Percentiles rank a stretch among this genome's conserved stretches.
These are phyloP conservation scores for Cebidichthys violaceus DNA, from an alignment of 2,113 vertebrate species.

Conservation along the genomic window DNA sequence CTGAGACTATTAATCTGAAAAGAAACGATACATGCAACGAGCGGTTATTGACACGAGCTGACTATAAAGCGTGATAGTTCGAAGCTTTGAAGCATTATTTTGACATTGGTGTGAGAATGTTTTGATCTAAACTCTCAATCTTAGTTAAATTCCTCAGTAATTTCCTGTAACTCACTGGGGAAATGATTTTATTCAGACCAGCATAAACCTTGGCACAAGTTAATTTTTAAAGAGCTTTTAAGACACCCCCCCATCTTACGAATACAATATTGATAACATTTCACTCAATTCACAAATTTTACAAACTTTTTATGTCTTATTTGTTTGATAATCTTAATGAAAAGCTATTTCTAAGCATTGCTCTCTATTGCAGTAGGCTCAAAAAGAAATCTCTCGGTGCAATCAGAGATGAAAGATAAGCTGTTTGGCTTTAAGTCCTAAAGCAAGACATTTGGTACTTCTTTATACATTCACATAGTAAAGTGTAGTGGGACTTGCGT, in stretches of 20 bases:
- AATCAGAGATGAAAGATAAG: slow-evolving; percentile 10
- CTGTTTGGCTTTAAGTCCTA: not conserved
- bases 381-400: slow-evolving; percentile 3
- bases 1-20: too few species aligned
- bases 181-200: not conserved
- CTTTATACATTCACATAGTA: not conserved
- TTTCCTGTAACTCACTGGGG: not conserved
- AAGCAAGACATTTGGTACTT: not conserved
- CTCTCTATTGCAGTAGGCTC: slow-evolving; percentile 19
- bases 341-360: slow-evolving; percentile 7
- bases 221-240: not conserved
- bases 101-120: too few species aligned
- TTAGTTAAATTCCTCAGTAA: not conserved
- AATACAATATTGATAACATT: slow-evolving; percentile 16
- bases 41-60: too few species aligned
- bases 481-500: not conserved
- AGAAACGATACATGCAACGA: too few species aligned
- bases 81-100: too few species aligned
- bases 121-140: not conserved
- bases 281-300: not conserved
- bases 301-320: not conserved
- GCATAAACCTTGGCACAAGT: not conserved
- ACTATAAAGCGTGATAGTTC: too few species aligned
- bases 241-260: not conserved
- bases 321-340: slow-evolving; percentile 3